Conservation (phyloP, 2,113 vertebrate genomes). For the Phylloscopus trochiloides region DNA sequence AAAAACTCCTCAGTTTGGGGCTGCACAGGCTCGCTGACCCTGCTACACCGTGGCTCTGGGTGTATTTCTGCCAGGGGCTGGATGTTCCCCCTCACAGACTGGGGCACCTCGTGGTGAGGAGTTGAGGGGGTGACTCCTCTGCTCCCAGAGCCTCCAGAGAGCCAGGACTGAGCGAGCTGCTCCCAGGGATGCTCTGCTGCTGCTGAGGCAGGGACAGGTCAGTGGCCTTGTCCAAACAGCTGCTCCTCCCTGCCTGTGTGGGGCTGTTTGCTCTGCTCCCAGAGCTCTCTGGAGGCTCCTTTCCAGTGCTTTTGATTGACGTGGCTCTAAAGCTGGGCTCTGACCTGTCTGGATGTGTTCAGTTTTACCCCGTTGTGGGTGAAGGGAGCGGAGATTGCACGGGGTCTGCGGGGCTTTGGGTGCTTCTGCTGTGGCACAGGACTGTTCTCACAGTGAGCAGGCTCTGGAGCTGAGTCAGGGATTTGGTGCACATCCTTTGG, state of each 20-base stretch:
- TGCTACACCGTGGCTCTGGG: accelerated
- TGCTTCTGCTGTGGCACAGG: not conserved
- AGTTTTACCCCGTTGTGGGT: accelerated
- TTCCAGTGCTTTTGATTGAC: not conserved
- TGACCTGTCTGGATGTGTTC: not conserved
- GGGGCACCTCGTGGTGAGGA: accelerated
- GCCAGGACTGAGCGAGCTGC: not conserved
- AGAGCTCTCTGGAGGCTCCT: not conserved
- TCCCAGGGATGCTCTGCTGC: not conserved
- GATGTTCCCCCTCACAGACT: not conserved
- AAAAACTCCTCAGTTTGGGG: not conserved
- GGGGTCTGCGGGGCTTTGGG: not conserved
- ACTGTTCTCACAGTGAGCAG: not conserved
- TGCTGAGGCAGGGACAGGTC: not conserved
- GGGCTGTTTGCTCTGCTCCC: not conserved
- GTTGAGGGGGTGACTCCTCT: not conserved
- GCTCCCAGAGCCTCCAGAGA: not conserved
- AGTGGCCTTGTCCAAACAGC: not conserved
- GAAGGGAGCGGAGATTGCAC: not conserved
- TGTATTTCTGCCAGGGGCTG: accelerated
- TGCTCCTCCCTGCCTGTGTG: not conserved
- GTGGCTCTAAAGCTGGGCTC: not conserved
- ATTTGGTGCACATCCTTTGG: not conserved
- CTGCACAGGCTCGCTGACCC: not conserved
- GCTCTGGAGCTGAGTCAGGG: not conserved